Evolutionary conservation across 2,797 vertebrate species (phyloP).

Genomic region (Rhadinocentrus ornatus): DNA sequence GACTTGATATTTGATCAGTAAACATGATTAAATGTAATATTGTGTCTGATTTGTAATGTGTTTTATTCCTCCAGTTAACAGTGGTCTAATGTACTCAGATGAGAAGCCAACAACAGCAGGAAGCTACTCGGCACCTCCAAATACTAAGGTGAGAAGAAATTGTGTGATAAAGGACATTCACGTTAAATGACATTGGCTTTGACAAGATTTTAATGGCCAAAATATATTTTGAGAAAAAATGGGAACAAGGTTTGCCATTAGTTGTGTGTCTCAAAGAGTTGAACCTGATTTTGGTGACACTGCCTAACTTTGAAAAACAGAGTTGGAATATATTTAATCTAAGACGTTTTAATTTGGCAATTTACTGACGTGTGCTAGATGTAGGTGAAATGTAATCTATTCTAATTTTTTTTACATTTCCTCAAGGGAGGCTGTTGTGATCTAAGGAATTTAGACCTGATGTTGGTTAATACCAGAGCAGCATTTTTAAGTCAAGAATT

Average conservation of each 20-base stretch:
- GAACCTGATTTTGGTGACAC: background rate
- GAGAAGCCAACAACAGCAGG: conserved; percentile 24
- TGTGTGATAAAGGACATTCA: rapidly evolving
- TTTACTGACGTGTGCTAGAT: no score
- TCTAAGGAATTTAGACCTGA: no score
- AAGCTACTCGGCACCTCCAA: conserved; percentile 42
- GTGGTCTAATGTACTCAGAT: conserved; percentile 38
- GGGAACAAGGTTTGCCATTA: background rate
- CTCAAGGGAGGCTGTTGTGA: no score
- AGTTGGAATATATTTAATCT: no score
- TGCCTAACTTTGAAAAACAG: background rate
- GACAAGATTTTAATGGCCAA: background rate
- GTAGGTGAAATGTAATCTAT: no score
- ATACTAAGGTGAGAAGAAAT: conserved; percentile 55
- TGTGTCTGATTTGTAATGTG: background rate
- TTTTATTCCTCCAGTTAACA: conserved; percentile 45
- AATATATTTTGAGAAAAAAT: background rate
- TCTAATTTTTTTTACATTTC: no score
- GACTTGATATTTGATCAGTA: background rate
- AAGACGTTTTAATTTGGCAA: no score
- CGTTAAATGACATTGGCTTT: background rate
- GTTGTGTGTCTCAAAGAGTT: background rate
- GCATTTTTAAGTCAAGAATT: no score
- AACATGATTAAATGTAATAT: no score
- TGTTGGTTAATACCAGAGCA: no score